phyloP scores from a whole-genome alignment of 2,888 invertebrate genomes.

The Leptogaster cylindrica region DNA sequence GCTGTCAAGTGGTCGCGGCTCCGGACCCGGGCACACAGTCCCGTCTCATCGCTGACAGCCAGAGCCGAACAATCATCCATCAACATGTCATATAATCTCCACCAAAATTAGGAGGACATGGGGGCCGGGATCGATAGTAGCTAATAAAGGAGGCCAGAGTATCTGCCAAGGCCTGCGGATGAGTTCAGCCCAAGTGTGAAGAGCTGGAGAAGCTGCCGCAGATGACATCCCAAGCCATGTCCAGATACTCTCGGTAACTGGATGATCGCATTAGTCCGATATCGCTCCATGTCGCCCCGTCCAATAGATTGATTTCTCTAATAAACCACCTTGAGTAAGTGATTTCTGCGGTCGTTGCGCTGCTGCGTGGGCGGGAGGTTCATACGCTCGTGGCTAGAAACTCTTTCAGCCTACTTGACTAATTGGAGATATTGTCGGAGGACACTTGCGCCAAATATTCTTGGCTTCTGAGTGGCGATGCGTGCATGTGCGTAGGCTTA shows the following conservation, averaged over 20 bases:
- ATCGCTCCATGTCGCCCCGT: conserved; percentile 10
- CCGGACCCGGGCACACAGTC: conserved; percentile 20
- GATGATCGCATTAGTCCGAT: conserved; percentile 37
- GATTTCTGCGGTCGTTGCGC: conserved; percentile 38
- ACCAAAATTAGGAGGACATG: neutral
- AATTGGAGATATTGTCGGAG: conserved; percentile 32
- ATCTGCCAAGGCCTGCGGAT: conserved; percentile 4
- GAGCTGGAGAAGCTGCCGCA: conserved; percentile 34
- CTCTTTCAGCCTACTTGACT: conserved; percentile 28
- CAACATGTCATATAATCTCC: conserved; percentile 37
- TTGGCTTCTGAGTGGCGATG: conserved; percentile 20
- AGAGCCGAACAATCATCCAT: conserved; percentile 38
- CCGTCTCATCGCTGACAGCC: conserved; percentile 18
- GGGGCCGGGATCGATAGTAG: neutral
- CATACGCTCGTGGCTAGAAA: neutral
- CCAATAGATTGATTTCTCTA: conserved; percentile 34
- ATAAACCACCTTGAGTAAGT: conserved; percentile 17
- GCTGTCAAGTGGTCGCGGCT: conserved; percentile 34
- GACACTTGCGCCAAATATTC: neutral
- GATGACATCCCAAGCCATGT: conserved; percentile 34
- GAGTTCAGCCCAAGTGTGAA: conserved; percentile 24
- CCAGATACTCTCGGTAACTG: conserved; percentile 7
- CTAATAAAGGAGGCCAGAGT: neutral
- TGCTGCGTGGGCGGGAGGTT: conserved; percentile 17
- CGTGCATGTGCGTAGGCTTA: conserved; percentile 12